phyloP scores from a whole-genome alignment of 2,888 invertebrate species.

The Zele albiditarsus region DNA sequence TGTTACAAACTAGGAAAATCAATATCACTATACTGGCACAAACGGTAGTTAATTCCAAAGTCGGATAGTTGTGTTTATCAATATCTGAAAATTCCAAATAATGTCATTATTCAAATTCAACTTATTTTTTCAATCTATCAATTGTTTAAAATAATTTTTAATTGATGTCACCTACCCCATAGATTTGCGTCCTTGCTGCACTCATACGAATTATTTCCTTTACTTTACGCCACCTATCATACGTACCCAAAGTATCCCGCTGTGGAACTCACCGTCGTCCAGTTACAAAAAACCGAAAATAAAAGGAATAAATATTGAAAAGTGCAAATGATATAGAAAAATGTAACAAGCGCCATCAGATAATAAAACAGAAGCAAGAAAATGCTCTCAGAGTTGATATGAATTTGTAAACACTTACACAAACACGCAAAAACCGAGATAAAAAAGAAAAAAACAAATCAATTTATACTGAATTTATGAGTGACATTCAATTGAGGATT shows the following conservation, averaged over 20 bases:
- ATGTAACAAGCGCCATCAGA: conserved; percentile 43
- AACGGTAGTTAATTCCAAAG: neutral
- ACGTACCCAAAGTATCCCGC: neutral
- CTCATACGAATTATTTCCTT: too few relatives aligned
- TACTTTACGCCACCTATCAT: too few relatives aligned
- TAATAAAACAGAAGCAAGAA: conserved; percentile 32
- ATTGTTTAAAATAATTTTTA: too few relatives aligned
- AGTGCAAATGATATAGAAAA: conserved; percentile 41
- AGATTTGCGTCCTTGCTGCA: too few relatives aligned
- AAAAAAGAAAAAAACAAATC: conserved; percentile 54
- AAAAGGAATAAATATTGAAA: conserved; percentile 38
- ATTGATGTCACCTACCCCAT: too few relatives aligned
- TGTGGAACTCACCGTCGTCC: neutral
- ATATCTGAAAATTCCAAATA: neutral
- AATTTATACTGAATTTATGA: conserved; percentile 71
- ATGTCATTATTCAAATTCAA: too few relatives aligned
- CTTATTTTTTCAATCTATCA: too few relatives aligned
- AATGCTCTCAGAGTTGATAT: conserved; percentile 49
- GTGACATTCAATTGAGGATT: conserved; percentile 72
- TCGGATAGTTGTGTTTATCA: neutral
- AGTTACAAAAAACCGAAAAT: conserved; percentile 31
- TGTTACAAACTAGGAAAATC: conserved; percentile 31
- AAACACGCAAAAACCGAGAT: conserved; percentile 46
- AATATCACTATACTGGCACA: neutral
- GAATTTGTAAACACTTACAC: conserved; percentile 8